Base-by-base conservation (phyloP, 2,797 vertebrate species). In the Sylvia borin region DNA sequence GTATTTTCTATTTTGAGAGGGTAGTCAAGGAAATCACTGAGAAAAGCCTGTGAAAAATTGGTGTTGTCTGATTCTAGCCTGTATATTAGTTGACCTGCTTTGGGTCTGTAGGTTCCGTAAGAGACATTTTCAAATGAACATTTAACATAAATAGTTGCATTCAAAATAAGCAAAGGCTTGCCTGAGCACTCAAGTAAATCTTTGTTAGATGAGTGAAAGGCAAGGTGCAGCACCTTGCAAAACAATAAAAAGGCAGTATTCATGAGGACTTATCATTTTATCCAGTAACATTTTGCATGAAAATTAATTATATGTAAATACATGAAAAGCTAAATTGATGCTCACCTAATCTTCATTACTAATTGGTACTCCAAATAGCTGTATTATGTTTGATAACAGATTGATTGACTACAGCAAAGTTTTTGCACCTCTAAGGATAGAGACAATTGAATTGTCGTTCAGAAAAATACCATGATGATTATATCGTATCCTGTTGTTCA, bases 331-430 rank as follows among this genome's bases (percentile, higher is more conserved):
- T 83, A 48, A 85, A 68, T 36, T n/a, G 61, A 38, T 94, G 29
- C 60, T 92, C n/a, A 32, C n/a, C 45, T 90, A 72, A 83, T 94
- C 85, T 78, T 89, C 43, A 36, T 48, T 93, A 61, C 73, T 91
- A 72, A 79, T 79, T 80, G 62, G 27, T 91, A 48, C 58, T 93
- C 65, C 38, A 74, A 27, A 54, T 68, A 84, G 57, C 64, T 61
- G 29, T 81, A 14, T 85, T 82, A 22, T 50, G 61, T 93, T 91
- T 93, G 84, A 57, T 93, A 92, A 85, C 36, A 42, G 38, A n/a
- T 20, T 74, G 57, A 91, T 72, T 87, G 51, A 68, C 15, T 48
- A 78, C 75, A 89, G 34, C 34, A 87, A 96, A 82, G 54, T 34
- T 76, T 87, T 25, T 4, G 0, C 77, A 20, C 79, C 31, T 87